Percentiles rank a stretch among this genome's conserved stretches.
These are phyloP conservation scores for Tinea semifulvella DNA, from an alignment of 2,888 invertebrate species.

Conservation along the genomic window DNA sequence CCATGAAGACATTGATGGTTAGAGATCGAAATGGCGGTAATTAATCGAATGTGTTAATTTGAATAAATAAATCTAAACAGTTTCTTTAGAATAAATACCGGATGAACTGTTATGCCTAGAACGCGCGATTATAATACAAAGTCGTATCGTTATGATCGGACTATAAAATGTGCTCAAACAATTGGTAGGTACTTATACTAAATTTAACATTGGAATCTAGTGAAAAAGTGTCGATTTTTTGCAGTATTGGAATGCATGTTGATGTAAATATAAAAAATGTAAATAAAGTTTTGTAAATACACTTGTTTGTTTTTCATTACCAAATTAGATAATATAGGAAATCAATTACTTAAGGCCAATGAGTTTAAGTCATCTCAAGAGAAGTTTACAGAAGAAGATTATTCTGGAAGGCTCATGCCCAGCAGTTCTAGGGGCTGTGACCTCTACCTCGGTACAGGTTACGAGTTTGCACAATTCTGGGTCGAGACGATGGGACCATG, in stretches of 20 bases:
- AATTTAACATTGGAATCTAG: background rate
- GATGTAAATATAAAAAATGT: background rate
- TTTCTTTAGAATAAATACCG: slow-evolving; percentile 21
- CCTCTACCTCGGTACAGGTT: too few species aligned
- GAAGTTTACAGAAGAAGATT: too few species aligned
- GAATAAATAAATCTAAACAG: too few species aligned
- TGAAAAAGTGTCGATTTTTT: background rate
- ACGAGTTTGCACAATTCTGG: too few species aligned
- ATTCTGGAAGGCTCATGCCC: too few species aligned
- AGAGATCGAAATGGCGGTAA: slow-evolving; percentile 5
- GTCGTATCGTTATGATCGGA: background rate
- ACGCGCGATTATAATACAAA: slow-evolving; percentile 44
- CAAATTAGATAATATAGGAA: too few species aligned
- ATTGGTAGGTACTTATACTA: slow-evolving; percentile 12
- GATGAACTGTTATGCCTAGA: slow-evolving; percentile 47
- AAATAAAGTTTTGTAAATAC: background rate
- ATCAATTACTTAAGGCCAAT: too few species aligned
- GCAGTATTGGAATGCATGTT: background rate
- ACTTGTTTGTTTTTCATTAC: too few species aligned
- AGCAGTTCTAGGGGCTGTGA: too few species aligned
- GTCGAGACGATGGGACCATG: too few species aligned
- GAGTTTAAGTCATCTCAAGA: too few species aligned
- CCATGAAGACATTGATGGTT: slow-evolving; percentile 1
- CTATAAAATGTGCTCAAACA: slow-evolving; percentile 10
- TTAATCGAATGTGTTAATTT: background rate